These are phyloP conservation scores for Anthopleura sola DNA, from an alignment of 64 coral and sea anemone species.

Conservation along the genomic window DNA sequence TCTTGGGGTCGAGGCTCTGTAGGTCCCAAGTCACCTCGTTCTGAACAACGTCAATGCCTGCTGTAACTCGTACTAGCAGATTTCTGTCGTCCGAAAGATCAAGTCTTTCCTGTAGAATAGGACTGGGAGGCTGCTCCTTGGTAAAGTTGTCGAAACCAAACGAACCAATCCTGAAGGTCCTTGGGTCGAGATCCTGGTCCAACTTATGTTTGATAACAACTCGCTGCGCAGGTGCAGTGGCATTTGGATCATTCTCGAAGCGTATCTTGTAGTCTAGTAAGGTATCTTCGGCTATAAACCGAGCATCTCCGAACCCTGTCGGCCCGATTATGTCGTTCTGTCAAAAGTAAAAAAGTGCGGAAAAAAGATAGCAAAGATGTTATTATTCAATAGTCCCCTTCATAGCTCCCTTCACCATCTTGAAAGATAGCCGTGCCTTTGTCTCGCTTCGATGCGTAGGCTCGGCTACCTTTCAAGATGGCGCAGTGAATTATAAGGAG, in stretches of 20 bases:
- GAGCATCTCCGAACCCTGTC: slow-evolving; percentile 67
- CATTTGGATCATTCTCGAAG: slow-evolving; percentile 79
- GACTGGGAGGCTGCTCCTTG: slow-evolving; percentile 27
- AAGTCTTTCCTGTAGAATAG: slow-evolving; percentile 65
- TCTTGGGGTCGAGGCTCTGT: slow-evolving; percentile 62
- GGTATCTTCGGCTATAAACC: slow-evolving; percentile 48
- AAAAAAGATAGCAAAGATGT: background rate
- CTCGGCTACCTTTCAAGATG: too few species aligned
- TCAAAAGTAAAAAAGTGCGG: background rate
- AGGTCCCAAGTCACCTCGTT: slow-evolving; percentile 65
- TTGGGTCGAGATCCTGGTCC: slow-evolving; percentile 56
- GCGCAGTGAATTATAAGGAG: too few species aligned
- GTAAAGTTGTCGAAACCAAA: slow-evolving; percentile 90
- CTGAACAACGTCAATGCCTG: slow-evolving; percentile 60
- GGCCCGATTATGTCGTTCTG: slow-evolving; percentile 90
- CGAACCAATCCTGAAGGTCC: slow-evolving; percentile 63
- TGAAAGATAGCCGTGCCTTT: too few species aligned
- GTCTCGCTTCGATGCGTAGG: too few species aligned
- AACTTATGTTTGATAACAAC: slow-evolving; percentile 67
- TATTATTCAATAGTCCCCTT: too few species aligned
- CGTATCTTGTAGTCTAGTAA: slow-evolving; percentile 80
- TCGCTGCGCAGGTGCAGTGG: slow-evolving; percentile 66
- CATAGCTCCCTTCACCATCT: too few species aligned
- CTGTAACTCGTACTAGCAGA: slow-evolving; percentile 44
- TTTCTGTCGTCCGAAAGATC: slow-evolving; percentile 39